Base-by-base conservation (phyloP, 1,140 invertebrate species). In the Cydia fagiglandana region DNA sequence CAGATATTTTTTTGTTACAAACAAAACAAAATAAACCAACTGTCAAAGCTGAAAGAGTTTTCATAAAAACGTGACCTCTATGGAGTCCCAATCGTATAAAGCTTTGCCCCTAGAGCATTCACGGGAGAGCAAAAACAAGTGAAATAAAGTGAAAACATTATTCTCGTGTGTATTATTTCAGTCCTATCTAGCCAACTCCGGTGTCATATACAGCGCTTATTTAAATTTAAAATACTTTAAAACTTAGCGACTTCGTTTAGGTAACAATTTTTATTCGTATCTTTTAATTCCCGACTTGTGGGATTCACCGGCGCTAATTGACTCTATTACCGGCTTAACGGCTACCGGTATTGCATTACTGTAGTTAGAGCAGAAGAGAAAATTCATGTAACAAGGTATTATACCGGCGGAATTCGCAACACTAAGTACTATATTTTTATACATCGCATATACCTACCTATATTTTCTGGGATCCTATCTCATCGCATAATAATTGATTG, bases 141-240 rank as follows among this genome's bases (percentile, higher is more conserved):
- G 79, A 82, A 86, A 86, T 85, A 88, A 81, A 86, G 85, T 85
- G 83, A 86, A 84, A 85, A 86, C 84, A 86, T 84, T 88, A 85
- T 84, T 86, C 81, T 83, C 81, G 76, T 82, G 84, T 86, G 86
- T 83, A 83, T 87, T 87, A 87, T 83, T 56, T 56, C 50, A 53
- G 15, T 53, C 50, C 13, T 53, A 53, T 53, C 50, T 53, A 53
- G 50, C 13, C 50, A n/a, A 53, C 77, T 78, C 76, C 28, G 12
- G 56, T n/a, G 61, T 34, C 12, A 38, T 7, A 38, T 30, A 68
- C 2, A 4, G 13, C 15, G 50, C 13, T 53, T 53, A 53, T 53
- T 74, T 68, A 50, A 53, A 53, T 53, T 78, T 76, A 74, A 61
- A 73, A 74, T 78, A 76, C 56, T 70, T 76, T 17, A 56, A 56